Evolutionary conservation across 2,797 vertebrate species (phyloP), one percentile per base, ranked within the genome.

Genomic region (Fistularia commersonii): DNA sequence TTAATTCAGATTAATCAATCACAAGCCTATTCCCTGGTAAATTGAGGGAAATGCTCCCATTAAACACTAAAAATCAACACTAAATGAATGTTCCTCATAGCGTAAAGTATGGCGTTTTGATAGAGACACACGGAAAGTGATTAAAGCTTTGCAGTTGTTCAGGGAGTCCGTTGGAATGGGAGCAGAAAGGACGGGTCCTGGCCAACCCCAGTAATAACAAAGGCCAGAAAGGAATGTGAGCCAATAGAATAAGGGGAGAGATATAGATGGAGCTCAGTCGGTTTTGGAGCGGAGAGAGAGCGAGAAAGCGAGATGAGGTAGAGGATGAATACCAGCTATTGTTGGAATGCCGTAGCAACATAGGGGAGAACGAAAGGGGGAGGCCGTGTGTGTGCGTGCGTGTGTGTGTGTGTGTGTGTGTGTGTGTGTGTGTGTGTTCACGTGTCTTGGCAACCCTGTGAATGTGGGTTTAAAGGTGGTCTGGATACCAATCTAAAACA

Each of bases 251-350:
- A 61, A 54, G n/a, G 62, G 67, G 70, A 63, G 71, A 45, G 69
- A 66, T 66, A 44, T 74, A 69, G 74, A 76, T 77, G 64, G 74
- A 82, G 79, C 68, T 65, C 2, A 35, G 37, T 49, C 68, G 64
- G 52, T n/a, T n/a, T n/a, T n/a, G n/a, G n/a, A n/a, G n/a, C n/a
- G n/a, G n/a, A n/a, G n/a, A n/a, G n/a, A n/a, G 63, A 61, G 64
- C 74, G 50, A 65, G 63, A 61, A 48, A 33, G 55, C 33, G 53
- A 52, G 58, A 31, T 48, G 70, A 58, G 69, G 15, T 52, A 59
- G 64, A 77, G 74, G 48, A 64, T 70, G 80, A 83, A 87, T 87
- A 75, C 80, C 85, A 80, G 79, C 85, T 84, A 85, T 88, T 87
- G 85, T 88, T 76, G 77, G 80, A 83, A 83, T 77, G 73, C 74